A percentile compares a stretch with the other conserved stretches of the same genome.
phyloP scores from a whole-genome alignment of 2,888 invertebrate species.

The Amphipoea lucens region DNA sequence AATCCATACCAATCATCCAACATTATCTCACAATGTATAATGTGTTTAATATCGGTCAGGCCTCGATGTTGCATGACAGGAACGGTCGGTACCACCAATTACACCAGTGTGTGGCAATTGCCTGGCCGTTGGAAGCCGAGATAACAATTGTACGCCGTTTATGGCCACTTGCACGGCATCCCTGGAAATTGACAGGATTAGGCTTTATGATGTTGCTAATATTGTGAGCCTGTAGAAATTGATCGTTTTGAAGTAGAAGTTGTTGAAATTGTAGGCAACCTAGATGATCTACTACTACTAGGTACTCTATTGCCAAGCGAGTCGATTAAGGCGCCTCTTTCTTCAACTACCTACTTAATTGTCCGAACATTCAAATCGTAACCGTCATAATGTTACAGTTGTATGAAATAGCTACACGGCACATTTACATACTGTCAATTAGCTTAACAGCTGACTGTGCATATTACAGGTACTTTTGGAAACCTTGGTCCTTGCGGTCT shows the following conservation, averaged over 20 bases:
- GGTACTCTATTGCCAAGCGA: neutral
- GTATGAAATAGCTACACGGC: neutral
- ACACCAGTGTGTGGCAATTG: conserved; percentile 79
- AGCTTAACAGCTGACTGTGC: neutral
- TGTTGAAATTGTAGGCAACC: neutral
- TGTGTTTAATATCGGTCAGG: conserved; percentile 55
- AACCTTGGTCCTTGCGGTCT: neutral
- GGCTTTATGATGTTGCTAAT: conserved; percentile 33
- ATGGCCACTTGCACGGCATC: conserved; percentile 73
- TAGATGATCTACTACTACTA: neutral
- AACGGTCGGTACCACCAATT: conserved; percentile 75
- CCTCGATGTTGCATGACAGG: conserved; percentile 53
- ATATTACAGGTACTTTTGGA: neutral
- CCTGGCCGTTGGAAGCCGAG: conserved; percentile 65
- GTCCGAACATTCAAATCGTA: neutral
- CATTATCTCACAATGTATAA: conserved; percentile 45
- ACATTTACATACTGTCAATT: neutral
- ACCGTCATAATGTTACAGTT: neutral
- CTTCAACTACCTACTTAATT: neutral
- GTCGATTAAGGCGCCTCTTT: too few species aligned
- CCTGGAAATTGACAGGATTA: conserved; percentile 64
- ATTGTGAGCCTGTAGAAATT: neutral
- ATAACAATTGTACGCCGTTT: conserved; percentile 78
- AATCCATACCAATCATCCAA: conserved; percentile 24
- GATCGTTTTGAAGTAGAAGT: neutral